Base-by-base conservation (phyloP, 1,140 invertebrate species). In the Choristoneura fumiferana region DNA sequence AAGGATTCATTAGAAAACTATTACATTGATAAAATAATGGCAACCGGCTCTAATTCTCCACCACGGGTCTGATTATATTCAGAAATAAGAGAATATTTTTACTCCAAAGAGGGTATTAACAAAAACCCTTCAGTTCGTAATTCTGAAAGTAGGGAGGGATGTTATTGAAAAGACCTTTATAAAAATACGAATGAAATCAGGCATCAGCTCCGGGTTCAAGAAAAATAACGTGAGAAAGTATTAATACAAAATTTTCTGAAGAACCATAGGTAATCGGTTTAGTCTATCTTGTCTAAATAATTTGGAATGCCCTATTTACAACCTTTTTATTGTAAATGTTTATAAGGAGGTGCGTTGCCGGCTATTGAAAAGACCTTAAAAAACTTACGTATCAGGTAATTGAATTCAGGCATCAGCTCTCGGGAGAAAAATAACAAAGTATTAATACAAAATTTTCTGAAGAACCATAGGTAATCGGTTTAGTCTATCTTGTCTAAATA, bases 141-240 rank as follows among this genome's bases (percentile, higher is more conserved):
- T 71, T 71, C 72, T 71, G 62, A 67, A 69, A 65, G 65, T 63
- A 58, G 55, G 58, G 64, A 66, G 72, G 68, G 63, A 69, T 73
- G 70, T 76, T 72, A 73, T 78, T 72, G 71, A 78, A 78, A 79
- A 73, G 71, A 62, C 49, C 63, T 69, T 73, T 78, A 65, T 71
- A 67, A 76, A 52, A 72, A 71, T 59, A 56, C 58, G 55, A 15
- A 58, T 71, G 66, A 75, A 83, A 76, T 73, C 69, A 59, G 63
- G 67, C 56, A 55, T 65, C 63, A 65, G 45, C 55, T 60, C 55
- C 59, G 54, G 58, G 60, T 72, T 69, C 52, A 62, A 66, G 69
- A 69, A 76, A 79, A 83, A 79, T 73, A 76, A 64, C 63, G 54
- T 60, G 40, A 49, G 17, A 57, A 54, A 55, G 57, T 65, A 67